Conservation (phyloP, 1,140 invertebrate species). For the Paraescarpia echinospica region DNA sequence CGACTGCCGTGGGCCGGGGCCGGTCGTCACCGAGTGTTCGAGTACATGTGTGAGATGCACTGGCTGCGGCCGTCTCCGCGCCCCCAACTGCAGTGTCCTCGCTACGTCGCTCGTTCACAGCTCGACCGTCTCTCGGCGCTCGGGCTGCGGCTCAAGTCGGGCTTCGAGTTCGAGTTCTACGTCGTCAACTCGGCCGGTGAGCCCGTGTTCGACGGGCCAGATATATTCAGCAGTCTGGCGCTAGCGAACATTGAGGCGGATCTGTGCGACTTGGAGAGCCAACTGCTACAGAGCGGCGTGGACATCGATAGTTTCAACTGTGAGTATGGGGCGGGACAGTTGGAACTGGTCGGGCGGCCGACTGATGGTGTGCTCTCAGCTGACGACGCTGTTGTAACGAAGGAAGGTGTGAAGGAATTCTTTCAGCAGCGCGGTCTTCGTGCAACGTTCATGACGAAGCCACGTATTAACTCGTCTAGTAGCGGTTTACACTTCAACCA, state of each 20-base stretch:
- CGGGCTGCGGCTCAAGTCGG: constrained; percentile 21
- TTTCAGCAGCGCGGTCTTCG: constrained; percentile 16
- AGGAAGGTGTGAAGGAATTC: constrained; percentile 27
- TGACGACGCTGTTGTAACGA: constrained; percentile 21
- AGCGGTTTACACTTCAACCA: constrained; percentile 36
- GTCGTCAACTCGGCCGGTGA: constrained; percentile 19
- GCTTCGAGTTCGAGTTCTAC: constrained; percentile 28
- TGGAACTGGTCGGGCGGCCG: constrained; percentile 25
- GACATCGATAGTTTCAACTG: constrained; percentile 14
- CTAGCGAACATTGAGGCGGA: constrained; percentile 24
- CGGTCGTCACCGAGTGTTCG: constrained; percentile 10
- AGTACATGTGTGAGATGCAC: constrained; percentile 26
- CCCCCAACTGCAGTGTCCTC: constrained; percentile 21
- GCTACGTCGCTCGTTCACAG: constrained; percentile 27
- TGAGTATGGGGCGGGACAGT: constrained; percentile 29
- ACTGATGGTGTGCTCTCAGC: constrained; percentile 18
- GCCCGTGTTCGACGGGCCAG: constrained; percentile 17
- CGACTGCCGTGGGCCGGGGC: constrained; percentile 17
- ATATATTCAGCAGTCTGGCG: constrained; percentile 13
- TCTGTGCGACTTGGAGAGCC: constrained; percentile 20
- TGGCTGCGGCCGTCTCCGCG: background rate
- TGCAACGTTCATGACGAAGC: constrained; percentile 38
- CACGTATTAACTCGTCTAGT: constrained; percentile 9
- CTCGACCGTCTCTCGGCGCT: constrained; percentile 19
- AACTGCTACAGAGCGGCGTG: constrained; percentile 11